Evolutionary conservation across 2,113 vertebrate species (phyloP).

Genomic region (Amblyornis subalaris): DNA sequence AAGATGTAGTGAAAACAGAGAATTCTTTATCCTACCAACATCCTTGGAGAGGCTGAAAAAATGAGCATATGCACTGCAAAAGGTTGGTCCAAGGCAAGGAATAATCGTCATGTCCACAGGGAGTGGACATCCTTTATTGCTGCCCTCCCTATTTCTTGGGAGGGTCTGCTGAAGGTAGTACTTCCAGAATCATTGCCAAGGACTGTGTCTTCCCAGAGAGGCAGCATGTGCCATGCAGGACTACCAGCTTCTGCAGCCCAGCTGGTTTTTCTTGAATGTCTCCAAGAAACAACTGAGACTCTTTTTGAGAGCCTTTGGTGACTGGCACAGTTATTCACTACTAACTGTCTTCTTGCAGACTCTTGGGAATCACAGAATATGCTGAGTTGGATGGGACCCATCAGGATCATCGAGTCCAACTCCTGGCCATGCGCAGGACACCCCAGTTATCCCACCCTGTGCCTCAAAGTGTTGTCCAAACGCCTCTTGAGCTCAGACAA

Average conservation of each 20-base stretch:
- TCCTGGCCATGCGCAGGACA: neutral
- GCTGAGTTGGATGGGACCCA: neutral
- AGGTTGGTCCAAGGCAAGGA: neutral
- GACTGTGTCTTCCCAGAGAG: neutral
- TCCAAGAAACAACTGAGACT: neutral
- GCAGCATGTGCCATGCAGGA: fast-evolving
- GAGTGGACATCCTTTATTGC: neutral
- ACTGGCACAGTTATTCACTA: neutral
- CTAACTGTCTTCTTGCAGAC: neutral
- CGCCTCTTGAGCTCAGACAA: neutral
- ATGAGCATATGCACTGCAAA: neutral
- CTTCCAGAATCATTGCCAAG: neutral
- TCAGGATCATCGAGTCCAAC: neutral
- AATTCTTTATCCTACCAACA: neutral
- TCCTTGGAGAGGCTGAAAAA: neutral
- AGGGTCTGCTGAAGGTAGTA: fast-evolving
- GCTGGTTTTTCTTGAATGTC: neutral
- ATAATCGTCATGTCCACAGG: neutral
- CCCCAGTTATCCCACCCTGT: neutral
- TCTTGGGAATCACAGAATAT: neutral
- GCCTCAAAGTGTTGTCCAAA: neutral
- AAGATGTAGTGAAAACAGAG: neutral
- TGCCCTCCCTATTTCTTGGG: neutral
- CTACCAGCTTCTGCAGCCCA: fast-evolving
- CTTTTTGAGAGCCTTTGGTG: neutral